Evolutionary conservation across 2,888 invertebrate species (phyloP), one percentile per base, ranked within the genome.

Genomic region (Euproctis similis): DNA sequence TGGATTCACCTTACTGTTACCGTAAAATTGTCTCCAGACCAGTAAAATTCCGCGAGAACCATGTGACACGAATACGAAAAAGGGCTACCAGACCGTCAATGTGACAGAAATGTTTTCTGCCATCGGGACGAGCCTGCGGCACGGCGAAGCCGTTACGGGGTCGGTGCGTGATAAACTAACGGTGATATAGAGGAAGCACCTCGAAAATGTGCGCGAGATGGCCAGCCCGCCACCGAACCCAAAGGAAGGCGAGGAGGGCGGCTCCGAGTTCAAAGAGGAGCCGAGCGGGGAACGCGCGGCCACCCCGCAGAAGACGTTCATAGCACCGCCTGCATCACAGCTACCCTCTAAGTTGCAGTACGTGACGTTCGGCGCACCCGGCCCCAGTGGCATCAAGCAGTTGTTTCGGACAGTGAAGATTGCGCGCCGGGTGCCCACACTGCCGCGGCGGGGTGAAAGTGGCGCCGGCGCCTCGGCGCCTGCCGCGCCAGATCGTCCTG

Each of bases 41-140:
- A 50, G 56, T 66, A 69, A 70, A 74, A 78, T 69, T 73, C 70
- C 62, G 60, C 73, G 65, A 80, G 72, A 82, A 77, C 71, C 84
- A 84, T 84, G 84, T 82, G 82, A 84, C 82, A 84, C 82, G 82
- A 82, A 82, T 84, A 81, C 82, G 78, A 81, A 81, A 81, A 78
- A 77, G 75, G 73, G 73, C 72, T 77, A 75, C 74, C 77, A 78
- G 75, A 81, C 71, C 80, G 82, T 81, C 82, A 81, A 80, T 82
- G 82, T 84, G 82, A 82, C 82, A 82, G 82, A 82, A 76, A 84
- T 84, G 82, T 84, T 82, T 84, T 80, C 78, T 81, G 77, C 80
- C 76, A 80, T 80, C 77, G 51, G 71, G 78, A 75, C 81, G 69
- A 69, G 58, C 68, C 73, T 72, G 64, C 70, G 72, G 69, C 62